Conservation (phyloP, 2,888 invertebrate genomes). For the Epirrhoe alternata region DNA sequence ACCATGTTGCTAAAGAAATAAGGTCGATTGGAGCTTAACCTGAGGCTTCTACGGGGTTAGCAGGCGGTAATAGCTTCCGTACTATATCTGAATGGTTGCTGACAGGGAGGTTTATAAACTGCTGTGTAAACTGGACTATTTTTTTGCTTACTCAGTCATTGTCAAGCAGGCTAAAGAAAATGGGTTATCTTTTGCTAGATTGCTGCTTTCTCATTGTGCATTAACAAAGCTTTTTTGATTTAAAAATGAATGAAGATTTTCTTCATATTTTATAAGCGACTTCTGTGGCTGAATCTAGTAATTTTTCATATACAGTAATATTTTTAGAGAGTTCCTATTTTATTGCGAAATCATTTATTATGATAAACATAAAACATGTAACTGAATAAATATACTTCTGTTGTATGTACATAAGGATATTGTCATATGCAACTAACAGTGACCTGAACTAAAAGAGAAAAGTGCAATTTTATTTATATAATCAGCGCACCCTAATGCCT, state of each 20-base stretch:
- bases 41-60: slow-evolving; percentile 33
- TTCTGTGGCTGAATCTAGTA: background rate
- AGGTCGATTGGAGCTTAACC: slow-evolving; percentile 21
- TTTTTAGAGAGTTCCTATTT: too few species aligned
- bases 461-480: too few species aligned
- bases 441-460: too few species aligned
- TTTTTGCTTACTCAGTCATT: slow-evolving; percentile 45
- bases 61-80: slow-evolving; percentile 67
- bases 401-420: too few species aligned
- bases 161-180: slow-evolving; percentile 30
- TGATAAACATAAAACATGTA: too few species aligned
- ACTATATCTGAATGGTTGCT: slow-evolving; percentile 62
- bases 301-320: background rate
- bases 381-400: too few species aligned
- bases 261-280: too few species aligned
- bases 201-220: slow-evolving; percentile 8
- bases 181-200: slow-evolving; percentile 25
- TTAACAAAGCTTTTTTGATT: background rate
- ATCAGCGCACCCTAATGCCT: too few species aligned
- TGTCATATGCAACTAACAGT: too few species aligned
- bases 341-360: too few species aligned
- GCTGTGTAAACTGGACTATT: slow-evolving; percentile 52
- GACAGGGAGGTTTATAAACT: slow-evolving; percentile 57
- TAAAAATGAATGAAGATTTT: too few species aligned
- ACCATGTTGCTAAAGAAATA: slow-evolving; percentile 31